Evolutionary conservation across 2,888 invertebrate genomes (phyloP).

Genomic region (Drosophila melanosoma): DNA sequence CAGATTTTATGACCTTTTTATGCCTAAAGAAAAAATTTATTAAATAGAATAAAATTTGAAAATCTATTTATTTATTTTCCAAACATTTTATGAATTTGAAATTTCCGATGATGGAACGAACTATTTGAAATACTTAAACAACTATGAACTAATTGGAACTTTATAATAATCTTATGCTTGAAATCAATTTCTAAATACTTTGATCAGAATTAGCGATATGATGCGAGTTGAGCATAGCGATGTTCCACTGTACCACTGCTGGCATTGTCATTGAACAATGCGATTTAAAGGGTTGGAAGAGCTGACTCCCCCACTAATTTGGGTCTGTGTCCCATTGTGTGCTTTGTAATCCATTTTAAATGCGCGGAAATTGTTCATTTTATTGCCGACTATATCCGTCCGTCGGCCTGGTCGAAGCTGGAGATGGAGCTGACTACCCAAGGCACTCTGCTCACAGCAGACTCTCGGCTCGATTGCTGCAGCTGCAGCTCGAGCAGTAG

Average conservation of each 20-base stretch:
- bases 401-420: conserved; percentile 21
- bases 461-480: conserved; percentile 6
- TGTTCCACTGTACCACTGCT: conserved; percentile 24
- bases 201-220: not conserved
- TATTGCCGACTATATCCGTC: conserved; percentile 74
- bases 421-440: conserved; percentile 10
- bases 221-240: not conserved
- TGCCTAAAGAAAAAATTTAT: not conserved
- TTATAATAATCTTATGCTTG: not conserved
- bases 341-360: conserved; percentile 54
- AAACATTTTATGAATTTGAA: too few species aligned
- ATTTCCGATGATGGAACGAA: not conserved
- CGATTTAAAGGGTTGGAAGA: conserved; percentile 34
- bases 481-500: conserved; percentile 5
- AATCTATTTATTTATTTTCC: too few species aligned
- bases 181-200: not conserved
- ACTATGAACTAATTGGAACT: not conserved
- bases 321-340: conserved; percentile 18
- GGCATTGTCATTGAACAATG: not conserved
- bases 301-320: not conserved
- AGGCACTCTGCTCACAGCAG: not conserved
- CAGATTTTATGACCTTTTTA: not conserved
- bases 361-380: conserved; percentile 79
- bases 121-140: not conserved
- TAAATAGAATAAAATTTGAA: too few species aligned